Evolutionary conservation across 2,797 vertebrate genomes (phyloP), one percentile per base, ranked within the genome.

Genomic region (Coranthus polyacanthus): DNA sequence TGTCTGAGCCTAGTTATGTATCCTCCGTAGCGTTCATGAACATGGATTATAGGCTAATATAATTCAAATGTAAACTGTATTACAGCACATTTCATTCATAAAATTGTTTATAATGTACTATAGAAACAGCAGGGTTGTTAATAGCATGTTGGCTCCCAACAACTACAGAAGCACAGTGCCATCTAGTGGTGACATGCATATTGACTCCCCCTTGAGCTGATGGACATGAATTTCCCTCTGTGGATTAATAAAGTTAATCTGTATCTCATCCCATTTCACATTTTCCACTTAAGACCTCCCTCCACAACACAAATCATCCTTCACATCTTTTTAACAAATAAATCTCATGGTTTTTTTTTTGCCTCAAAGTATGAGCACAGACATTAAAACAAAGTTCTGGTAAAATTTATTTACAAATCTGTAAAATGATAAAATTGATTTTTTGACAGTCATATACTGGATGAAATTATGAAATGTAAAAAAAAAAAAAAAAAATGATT

Each of bases 351-450:
- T 0, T 15, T 3, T 2, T 20, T 37, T 12, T 32, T 12, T 17
- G 37, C 42, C 12, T 17, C 3, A 42, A 55, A 60, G 9, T 29
- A 29, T 29, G 26, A 29, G n/a, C 34, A 56, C 0, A 8, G 65
- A 37, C 18, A 20, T 21, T 47, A 22, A 45, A 37, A 6, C 26
- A 12, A 10, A 41, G 1, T 6, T 54, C 24, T 13, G 8, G n/a
- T 20, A 39, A 39, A 56, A 75, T 86, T 75, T 88, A 87, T 88
- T 86, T 82, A 85, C 70, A 87, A 59, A 58, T 66, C 3, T 64
- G 38, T 42, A 49, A 64, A 82, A 83, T 4, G 6, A 36, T 36
- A 51, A 54, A 60, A 41, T 39, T 34, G 62, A 6, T 46, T 69
- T 79, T 46, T 69, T 79, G 62, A 60, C 22, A 36, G 21, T 64